These are phyloP conservation scores for cattle (Bos taurus) DNA, from an alignment of 2,113 vertebrate genomes.

Conservation along the genomic window DNA sequence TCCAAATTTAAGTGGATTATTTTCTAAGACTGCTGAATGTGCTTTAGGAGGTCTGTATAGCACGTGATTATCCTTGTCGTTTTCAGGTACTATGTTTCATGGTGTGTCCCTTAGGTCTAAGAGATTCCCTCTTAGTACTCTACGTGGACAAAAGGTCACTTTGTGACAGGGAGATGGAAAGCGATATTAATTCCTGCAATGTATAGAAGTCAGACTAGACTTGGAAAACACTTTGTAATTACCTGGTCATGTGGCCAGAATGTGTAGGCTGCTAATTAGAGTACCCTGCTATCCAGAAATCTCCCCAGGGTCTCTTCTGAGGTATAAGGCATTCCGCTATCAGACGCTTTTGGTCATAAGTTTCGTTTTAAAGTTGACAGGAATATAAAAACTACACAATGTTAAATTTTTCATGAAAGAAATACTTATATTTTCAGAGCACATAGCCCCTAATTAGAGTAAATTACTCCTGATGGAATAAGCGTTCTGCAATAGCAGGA, in stretches of 20 bases:
- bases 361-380: conserved; percentile 69
- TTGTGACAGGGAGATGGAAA: not conserved
- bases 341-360: conserved; percentile 55
- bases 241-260: not conserved
- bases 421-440: conserved; percentile 73
- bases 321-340: not conserved
- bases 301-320: not conserved
- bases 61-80: no score
- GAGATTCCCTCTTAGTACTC: not conserved
- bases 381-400: conserved; percentile 41
- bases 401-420: conserved; percentile 73
- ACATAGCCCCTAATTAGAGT: conserved; percentile 76
- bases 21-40: not conserved
- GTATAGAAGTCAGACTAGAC: not conserved
- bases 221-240: not conserved
- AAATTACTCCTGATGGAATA: conserved; percentile 81
- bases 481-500: conserved; percentile 68
- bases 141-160: not conserved
- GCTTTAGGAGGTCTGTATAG: not conserved
- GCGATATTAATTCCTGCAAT: not conserved
- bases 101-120: not conserved
- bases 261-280: not conserved
- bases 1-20: not conserved
- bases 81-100: not conserved
- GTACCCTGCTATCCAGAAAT: not conserved